Evolutionary conservation across 2,113 vertebrate species (phyloP), one percentile per base, ranked within the genome.

Genomic region (Pteronura brasiliensis): DNA sequence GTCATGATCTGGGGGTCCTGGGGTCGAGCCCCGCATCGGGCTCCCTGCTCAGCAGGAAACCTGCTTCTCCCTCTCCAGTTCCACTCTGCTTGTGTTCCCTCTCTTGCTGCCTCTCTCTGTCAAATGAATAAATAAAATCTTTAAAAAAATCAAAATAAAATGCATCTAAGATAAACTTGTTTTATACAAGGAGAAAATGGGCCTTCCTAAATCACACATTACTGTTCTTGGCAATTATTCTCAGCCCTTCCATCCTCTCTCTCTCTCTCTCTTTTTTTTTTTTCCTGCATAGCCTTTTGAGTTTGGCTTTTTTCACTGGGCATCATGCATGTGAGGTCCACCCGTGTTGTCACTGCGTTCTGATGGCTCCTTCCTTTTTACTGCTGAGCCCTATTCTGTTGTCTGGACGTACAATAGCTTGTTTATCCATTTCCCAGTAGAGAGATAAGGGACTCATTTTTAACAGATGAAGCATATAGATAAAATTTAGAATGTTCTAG

Each of bases 361-460:
- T 15, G 0, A 1, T 0, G 65, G 8, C 0, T 47, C 39, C 31
- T 44, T 88, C 80, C 88, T 27, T 61, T 76, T 17, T 4, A 42
- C 3, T 6, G 74, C 13, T 52, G 42, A 42, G 65, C 7, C 2
- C 59, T 0, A 3, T 21, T 14, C 77, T n/a, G 12, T 10, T 1
- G 1, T 15, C 17, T 5, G 20, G 20, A 36, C 0, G 0, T 29
- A 12, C 2, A 27, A 76, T 0, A 3, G n/a, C 55, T 39, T 47
- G 25, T 18, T 52, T 63, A 31, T 47, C 44, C 20, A 6, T n/a
- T 44, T 29, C 34, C 65, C 39, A 1, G 25, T 0, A 14, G 3
- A 55, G 31, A 82, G 18, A 42, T 12, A 9, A 7, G 6, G 67
- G 67, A 59, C 49, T 15, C 57, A 2, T 36, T 34, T 13, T 87